These are phyloP conservation scores for Rhagoletis zephyria DNA, from an alignment of 1,140 invertebrate species.

Conservation along the genomic window DNA sequence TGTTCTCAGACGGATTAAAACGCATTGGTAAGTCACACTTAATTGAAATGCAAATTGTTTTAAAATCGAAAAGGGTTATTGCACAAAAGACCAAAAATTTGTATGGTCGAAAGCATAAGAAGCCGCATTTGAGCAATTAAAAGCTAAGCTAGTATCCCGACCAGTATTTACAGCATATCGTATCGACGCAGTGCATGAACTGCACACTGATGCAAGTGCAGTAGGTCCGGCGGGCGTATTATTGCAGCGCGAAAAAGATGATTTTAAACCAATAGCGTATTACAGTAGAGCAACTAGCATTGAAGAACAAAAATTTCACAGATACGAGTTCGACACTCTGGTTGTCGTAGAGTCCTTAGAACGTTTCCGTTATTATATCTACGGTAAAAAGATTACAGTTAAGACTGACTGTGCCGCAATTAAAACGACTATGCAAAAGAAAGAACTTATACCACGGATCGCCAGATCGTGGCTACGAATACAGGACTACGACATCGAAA, in stretches of 20 bases:
- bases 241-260: slow-evolving; percentile 59
- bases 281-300: slow-evolving; percentile 55
- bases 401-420: too few species aligned
- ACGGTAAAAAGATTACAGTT: not conserved
- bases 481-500: too few species aligned
- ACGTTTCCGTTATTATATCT: not conserved
- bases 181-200: slow-evolving; percentile 53
- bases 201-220: slow-evolving; percentile 69
- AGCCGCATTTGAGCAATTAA: slow-evolving; percentile 65
- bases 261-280: slow-evolving; percentile 56
- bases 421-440: too few species aligned
- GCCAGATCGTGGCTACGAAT: too few species aligned
- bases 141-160: slow-evolving; percentile 58
- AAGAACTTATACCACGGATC: too few species aligned
- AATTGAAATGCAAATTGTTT: not conserved
- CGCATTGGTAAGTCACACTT: not conserved
- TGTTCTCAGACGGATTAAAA: too few species aligned
- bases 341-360: not conserved
- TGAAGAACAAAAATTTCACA: not conserved
- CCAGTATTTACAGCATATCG: slow-evolving; percentile 36
- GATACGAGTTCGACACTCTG: not conserved
- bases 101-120: slow-evolving; percentile 60
- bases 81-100: slow-evolving; percentile 60
- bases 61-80: slow-evolving; percentile 51
- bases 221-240: slow-evolving; percentile 62